Percentiles rank a stretch among this genome's conserved stretches.
Evolutionary conservation across 1,140 invertebrate genomes (phyloP).

Genomic region (Cydia splendana): DNA sequence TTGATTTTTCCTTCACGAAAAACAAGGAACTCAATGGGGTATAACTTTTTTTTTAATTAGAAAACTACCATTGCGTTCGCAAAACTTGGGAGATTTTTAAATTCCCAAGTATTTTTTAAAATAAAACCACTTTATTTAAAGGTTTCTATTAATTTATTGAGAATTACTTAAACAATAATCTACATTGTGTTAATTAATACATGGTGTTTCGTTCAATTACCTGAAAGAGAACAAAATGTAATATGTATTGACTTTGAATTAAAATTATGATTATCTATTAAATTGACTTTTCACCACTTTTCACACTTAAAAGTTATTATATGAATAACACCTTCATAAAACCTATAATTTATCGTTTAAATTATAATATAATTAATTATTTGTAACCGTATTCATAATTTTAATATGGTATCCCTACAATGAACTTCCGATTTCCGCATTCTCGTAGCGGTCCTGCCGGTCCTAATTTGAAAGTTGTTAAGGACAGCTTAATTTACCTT

Average conservation of each 20-base stretch:
- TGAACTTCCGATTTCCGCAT: too few species aligned
- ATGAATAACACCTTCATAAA: too few species aligned
- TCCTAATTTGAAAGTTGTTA: too few species aligned
- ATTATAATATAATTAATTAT: too few species aligned
- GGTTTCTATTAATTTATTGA: conserved; percentile 35
- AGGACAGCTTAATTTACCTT: too few species aligned
- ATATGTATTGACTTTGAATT: neutral
- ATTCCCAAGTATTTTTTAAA: conserved; percentile 12
- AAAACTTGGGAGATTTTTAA: conserved; percentile 24
- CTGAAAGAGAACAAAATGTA: conserved; percentile 11
- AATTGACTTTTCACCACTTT: too few species aligned
- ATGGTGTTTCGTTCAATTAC: neutral
- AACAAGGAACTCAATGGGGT: conserved; percentile 39
- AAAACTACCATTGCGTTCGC: conserved; percentile 61
- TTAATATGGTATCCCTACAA: too few species aligned
- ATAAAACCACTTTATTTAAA: conserved; percentile 30
- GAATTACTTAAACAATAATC: conserved; percentile 34
- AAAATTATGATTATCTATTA: neutral
- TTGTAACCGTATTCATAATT: too few species aligned
- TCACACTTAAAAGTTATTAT: too few species aligned
- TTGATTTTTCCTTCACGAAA: conserved; percentile 38
- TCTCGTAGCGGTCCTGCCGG: too few species aligned
- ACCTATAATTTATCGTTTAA: too few species aligned
- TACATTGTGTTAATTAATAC: conserved; percentile 27
- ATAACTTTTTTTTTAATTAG: conserved; percentile 41